These are phyloP conservation scores for Oceanodroma tethys DNA, from an alignment of 2,113 vertebrate genomes.

Conservation along the genomic window DNA sequence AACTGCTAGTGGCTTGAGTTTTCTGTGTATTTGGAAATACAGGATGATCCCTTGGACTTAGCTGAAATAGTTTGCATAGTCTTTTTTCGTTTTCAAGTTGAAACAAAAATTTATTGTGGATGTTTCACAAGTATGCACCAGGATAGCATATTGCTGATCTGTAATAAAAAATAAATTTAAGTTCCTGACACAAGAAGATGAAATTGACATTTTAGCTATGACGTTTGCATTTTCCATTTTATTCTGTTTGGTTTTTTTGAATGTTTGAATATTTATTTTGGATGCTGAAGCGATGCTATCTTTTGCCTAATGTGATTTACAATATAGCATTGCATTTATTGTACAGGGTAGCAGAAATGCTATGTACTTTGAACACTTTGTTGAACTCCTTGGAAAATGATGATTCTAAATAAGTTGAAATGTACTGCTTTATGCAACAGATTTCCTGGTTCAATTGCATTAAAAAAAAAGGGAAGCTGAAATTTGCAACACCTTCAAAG, in stretches of 20 bases:
- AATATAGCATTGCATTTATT: neutral
- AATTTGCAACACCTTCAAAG: neutral
- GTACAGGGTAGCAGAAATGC: neutral
- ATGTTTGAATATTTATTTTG: neutral
- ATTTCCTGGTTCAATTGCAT: neutral
- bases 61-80: neutral
- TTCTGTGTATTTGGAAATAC: neutral
- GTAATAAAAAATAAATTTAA: neutral
- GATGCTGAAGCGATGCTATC: neutral
- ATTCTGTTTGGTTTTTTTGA: neutral
- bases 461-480: neutral
- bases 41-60: neutral
- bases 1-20: neutral
- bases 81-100: neutral
- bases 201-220: neutral
- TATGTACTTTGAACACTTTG: neutral
- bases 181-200: neutral
- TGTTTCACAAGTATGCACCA: neutral
- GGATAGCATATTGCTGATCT: neutral
- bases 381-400: neutral
- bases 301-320: neutral
- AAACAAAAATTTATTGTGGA: neutral
- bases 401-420: neutral
- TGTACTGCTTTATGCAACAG: neutral
- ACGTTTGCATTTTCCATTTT: neutral